phyloP scores from a whole-genome alignment of 2,797 vertebrate genomes.

The Spinus olivaceus region DNA sequence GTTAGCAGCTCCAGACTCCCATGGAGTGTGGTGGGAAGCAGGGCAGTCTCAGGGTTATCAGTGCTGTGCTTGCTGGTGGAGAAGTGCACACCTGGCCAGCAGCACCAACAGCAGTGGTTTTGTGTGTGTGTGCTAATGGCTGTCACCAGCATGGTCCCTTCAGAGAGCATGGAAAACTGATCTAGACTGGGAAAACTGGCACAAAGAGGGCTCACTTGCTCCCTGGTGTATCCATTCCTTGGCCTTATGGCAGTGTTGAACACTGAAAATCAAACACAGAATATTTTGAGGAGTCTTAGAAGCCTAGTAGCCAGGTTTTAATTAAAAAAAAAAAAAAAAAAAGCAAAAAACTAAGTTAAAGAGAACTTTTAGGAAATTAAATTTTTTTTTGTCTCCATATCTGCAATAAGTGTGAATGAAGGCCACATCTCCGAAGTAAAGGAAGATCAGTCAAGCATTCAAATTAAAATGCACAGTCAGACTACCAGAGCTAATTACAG shows the following conservation, averaged over 20 bases:
- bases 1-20: background rate
- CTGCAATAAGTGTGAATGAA: background rate
- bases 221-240: background rate
- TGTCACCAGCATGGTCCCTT: background rate
- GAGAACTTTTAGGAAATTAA: background rate
- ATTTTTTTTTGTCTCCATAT: background rate
- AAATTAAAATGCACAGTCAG: background rate
- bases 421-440: background rate
- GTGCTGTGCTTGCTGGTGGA: rapidly evolving
- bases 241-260: background rate
- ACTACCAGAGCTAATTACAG: background rate
- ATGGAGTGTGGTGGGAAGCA: background rate
- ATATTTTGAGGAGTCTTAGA: background rate
- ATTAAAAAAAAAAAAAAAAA: background rate
- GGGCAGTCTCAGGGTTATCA: background rate
- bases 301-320: background rate
- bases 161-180: background rate
- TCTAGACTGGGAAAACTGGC: background rate
- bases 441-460: background rate
- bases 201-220: rapidly evolving
- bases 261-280: background rate
- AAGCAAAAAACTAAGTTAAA: background rate
- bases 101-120: rapidly evolving
- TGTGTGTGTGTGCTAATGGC: rapidly evolving
- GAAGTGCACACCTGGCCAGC: background rate